phyloP scores from a whole-genome alignment of 2,888 invertebrate genomes.

The Belgica antarctica region DNA sequence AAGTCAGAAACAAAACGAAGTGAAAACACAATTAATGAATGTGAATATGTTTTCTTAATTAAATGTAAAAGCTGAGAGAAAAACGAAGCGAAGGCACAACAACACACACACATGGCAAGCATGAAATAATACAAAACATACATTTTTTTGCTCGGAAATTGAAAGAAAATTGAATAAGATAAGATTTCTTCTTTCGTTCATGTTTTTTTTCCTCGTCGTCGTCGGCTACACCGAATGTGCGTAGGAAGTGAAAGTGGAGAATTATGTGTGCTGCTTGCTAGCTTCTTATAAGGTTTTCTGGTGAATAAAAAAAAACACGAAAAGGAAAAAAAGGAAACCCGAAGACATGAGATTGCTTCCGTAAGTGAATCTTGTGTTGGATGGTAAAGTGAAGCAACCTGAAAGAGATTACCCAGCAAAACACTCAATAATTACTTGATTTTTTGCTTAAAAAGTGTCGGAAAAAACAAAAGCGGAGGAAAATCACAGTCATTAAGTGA shows the following conservation, averaged over 20 bases:
- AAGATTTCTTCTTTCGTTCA: slow-evolving; percentile 2
- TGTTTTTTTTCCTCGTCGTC: too few species aligned
- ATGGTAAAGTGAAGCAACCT: background rate
- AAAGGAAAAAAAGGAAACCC: too few species aligned
- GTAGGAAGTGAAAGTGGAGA: slow-evolving; percentile 7
- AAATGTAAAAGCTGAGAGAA: background rate
- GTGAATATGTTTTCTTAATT: slow-evolving; percentile 38
- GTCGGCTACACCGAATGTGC: too few species aligned
- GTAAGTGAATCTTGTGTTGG: background rate
- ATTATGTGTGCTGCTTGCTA: too few species aligned
- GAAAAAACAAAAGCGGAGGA: too few species aligned
- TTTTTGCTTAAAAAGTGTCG: background rate
- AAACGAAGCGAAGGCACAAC: background rate
- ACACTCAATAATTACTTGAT: background rate
- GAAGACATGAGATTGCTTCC: slow-evolving; percentile 32
- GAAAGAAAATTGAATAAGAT: slow-evolving; percentile 30
- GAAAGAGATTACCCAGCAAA: background rate
- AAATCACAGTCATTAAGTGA: background rate
- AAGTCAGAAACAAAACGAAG: background rate
- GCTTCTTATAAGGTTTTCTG: too few species aligned
- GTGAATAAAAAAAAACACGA: background rate
- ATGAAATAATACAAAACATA: background rate
- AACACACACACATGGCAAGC: background rate
- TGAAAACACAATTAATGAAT: slow-evolving; percentile 33
- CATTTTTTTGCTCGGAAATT: background rate